Percentiles rank a stretch among this genome's conserved stretches.
Conservation (phyloP, 2,888 invertebrate genomes). For the Catocala nupta region DNA sequence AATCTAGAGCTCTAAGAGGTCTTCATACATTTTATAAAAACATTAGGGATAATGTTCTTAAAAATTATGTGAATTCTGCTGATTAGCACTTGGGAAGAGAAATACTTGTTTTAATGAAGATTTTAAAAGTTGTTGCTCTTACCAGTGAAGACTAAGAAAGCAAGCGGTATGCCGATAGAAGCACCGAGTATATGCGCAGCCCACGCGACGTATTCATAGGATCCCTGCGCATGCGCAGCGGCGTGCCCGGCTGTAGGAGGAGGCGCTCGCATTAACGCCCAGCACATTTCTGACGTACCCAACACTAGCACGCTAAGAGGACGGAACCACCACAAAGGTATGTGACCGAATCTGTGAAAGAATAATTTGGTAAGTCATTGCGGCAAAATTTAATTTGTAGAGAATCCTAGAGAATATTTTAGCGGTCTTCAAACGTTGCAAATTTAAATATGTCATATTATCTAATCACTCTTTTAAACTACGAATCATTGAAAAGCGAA, state of each 20-base stretch:
- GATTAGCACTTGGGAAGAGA: too few species aligned
- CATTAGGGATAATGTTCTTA: too few species aligned
- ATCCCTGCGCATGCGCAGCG: conserved; percentile 42
- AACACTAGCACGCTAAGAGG: conserved; percentile 88
- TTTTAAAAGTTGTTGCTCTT: conserved; percentile 19
- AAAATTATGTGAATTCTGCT: too few species aligned
- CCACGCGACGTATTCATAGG: conserved; percentile 87
- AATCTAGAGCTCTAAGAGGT: too few species aligned
- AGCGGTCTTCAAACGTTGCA: too few species aligned
- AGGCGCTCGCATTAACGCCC: conserved; percentile 69
- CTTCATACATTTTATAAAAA: too few species aligned
- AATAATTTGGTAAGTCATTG: not conserved
- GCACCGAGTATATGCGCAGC: conserved; percentile 91
- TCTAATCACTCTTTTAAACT: too few species aligned
- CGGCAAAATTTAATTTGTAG: too few species aligned
- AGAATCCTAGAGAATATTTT: too few species aligned
- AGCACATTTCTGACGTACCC: conserved; percentile 87
- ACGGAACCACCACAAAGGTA: conserved; percentile 86
- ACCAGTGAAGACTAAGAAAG: conserved; percentile 87
- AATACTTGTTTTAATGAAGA: too few species aligned
- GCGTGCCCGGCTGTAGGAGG: conserved; percentile 31
- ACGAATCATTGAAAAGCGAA: too few species aligned
- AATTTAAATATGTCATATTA: too few species aligned
- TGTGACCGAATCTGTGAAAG: conserved; percentile 70
- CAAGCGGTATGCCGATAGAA: conserved; percentile 89